Evolutionary conservation across 2,888 invertebrate species (phyloP), one percentile per base, ranked within the genome.

Genomic region (Caenorhabditis macrosperma): DNA sequence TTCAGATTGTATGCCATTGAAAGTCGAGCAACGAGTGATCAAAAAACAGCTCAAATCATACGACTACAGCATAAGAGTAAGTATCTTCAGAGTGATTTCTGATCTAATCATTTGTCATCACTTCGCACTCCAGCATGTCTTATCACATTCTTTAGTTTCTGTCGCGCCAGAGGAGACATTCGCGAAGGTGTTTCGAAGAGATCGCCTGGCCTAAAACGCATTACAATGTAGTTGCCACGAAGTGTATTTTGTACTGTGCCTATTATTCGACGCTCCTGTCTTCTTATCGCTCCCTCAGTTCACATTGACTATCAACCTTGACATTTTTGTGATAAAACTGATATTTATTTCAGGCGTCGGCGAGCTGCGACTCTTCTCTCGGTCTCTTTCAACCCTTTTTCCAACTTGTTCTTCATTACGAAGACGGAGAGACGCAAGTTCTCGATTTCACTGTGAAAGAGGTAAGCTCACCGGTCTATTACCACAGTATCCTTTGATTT

Each of bases 381-480:
- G 22, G 17, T 5, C 46, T 77, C 24, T 46, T 78, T 24, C 79
- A 78, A 48, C 77, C 78, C 2, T 67, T 83, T 35, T 71, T 80
- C 52, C 61, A 68, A 44, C 46, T 84, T 2, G 69, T 82, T 22
- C 68, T 84, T 35, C 80, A 84, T 61, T 80, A 59, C 48, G 67
- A 75, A 41, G 68, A 77, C 66, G 81, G 80, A 3, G 78, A 77
- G 6, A 71, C 66, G 9, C 72, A 82, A 59, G 67, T 83, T 41
- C 41, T 75, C 24, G 85, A 85, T 28, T 85, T 83, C 63, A 83
- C 72, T 1, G 28, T n/a, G 4, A 46, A 64, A 44, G 78, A 85
- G 82, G 85, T 83, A 10, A 48, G 20, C 2, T 33, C 2, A 44
- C 12, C 33, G 30, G 12, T 41, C 28, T 1, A 46, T 1, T 17